These are phyloP conservation scores for Drosophila prostipennis DNA, from an alignment of 2,888 invertebrate genomes.

Conservation along the genomic window DNA sequence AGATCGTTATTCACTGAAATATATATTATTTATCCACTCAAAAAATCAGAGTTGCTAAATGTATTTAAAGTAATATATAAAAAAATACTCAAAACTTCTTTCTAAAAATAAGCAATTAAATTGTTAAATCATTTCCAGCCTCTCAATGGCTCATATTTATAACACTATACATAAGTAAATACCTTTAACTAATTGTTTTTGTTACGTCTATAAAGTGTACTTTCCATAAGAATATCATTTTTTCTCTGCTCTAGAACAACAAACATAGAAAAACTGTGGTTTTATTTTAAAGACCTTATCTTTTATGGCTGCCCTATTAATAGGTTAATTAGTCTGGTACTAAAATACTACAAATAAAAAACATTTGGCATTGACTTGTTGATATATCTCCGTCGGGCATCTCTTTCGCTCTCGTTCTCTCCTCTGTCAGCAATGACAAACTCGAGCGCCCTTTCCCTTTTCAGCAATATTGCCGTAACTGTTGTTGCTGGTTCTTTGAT, in stretches of 20 bases:
- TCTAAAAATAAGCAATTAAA: too few relatives aligned
- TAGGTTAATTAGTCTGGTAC: slow-evolving; percentile 36
- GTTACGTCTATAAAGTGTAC: neutral
- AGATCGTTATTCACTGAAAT: too few relatives aligned
- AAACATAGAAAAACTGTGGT: slow-evolving; percentile 1
- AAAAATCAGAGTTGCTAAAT: too few relatives aligned
- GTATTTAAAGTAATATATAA: too few relatives aligned
- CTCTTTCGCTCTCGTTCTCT: slow-evolving; percentile 1
- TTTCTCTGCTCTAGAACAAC: neutral
- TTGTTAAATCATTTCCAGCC: too few relatives aligned
- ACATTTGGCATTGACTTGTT: slow-evolving; percentile 37
- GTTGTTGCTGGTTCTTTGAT: slow-evolving; percentile 27
- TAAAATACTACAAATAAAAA: slow-evolving; percentile 12
- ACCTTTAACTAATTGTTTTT: neutral
- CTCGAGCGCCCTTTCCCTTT: slow-evolving; percentile 43
- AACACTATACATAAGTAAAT: neutral
- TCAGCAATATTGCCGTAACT: slow-evolving; percentile 28
- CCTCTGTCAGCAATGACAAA: slow-evolving; percentile 22
- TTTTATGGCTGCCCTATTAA: slow-evolving; percentile 16
- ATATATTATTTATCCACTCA: too few relatives aligned
- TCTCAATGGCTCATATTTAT: neutral
- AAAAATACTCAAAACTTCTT: too few relatives aligned
- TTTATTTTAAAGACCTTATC: slow-evolving; percentile 4
- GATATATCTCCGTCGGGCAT: slow-evolving; percentile 10
- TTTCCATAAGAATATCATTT: slow-evolving; percentile 1